These are phyloP conservation scores for Hylyphantes graminicola DNA, from an alignment of 1,140 invertebrate species.

Conservation along the genomic window DNA sequence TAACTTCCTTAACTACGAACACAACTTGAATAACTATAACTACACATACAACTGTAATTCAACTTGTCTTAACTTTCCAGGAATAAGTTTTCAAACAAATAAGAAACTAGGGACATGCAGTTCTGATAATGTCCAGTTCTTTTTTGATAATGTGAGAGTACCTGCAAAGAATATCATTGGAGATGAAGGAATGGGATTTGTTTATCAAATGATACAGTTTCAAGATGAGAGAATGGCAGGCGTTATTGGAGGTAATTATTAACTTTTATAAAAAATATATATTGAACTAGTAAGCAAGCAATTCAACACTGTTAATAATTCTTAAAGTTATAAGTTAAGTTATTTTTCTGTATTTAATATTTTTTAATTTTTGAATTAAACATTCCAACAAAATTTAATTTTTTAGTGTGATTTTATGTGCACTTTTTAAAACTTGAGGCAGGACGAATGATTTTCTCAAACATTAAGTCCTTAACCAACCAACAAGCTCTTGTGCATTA, in stretches of 20 bases:
- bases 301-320: too few relatives aligned
- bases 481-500: too few relatives aligned
- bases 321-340: too few relatives aligned
- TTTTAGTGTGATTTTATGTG: too few relatives aligned
- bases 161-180: conserved; percentile 73
- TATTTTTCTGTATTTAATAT: too few relatives aligned
- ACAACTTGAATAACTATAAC: not conserved
- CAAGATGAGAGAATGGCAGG: conserved; percentile 72
- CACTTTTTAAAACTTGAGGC: too few relatives aligned
- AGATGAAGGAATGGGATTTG: conserved; percentile 74
- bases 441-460: too few relatives aligned
- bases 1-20: too few relatives aligned
- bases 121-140: conserved; percentile 75
- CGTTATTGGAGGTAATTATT: conserved; percentile 66
- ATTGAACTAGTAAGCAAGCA: too few relatives aligned
- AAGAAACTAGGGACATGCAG: conserved; percentile 72
- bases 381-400: too few relatives aligned
- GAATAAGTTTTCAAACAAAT: conserved; percentile 66
- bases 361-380: too few relatives aligned
- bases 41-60: not conserved
- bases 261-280: not conserved
- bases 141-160: conserved; percentile 74
- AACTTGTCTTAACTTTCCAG: conserved; percentile 11
- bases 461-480: too few relatives aligned
- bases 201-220: conserved; percentile 76